Conservation (phyloP, 2,113 vertebrate species). For the Heteronetta atricapilla region DNA sequence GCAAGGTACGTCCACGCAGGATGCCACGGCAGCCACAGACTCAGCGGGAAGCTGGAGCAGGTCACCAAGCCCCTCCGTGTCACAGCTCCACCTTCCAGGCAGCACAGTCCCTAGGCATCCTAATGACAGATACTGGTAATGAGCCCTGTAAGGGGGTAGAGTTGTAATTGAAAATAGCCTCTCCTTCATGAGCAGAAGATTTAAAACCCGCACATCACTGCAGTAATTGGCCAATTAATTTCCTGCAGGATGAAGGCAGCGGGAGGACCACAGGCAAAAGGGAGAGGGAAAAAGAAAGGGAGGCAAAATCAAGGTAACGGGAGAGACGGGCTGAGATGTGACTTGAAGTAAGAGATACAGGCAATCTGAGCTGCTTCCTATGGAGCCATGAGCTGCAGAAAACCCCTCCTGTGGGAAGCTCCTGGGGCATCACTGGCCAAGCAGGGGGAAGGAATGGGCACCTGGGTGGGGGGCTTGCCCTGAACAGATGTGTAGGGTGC, state of each 20-base stretch:
- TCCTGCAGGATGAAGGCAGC: neutral
- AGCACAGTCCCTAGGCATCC: neutral
- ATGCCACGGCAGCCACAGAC: neutral
- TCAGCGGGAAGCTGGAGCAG: neutral
- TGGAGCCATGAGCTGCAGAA: rapidly evolving
- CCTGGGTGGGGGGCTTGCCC: neutral
- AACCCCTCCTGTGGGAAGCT: neutral
- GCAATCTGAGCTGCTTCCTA: neutral
- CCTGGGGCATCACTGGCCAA: neutral
- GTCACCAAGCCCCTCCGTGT: rapidly evolving
- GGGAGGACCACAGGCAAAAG: neutral
- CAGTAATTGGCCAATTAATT: neutral
- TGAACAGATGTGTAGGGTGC: neutral
- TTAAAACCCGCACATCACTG: neutral
- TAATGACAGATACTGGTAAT: neutral
- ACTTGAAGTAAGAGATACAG: neutral
- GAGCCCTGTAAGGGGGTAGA: neutral
- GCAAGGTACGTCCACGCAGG: rapidly evolving
- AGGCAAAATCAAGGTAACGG: neutral
- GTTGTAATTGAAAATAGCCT: neutral
- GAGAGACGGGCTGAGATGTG: neutral
- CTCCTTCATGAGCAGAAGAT: neutral
- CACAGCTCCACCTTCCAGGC: rapidly evolving
- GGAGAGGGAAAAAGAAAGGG: too few relatives aligned
- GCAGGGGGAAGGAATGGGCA: neutral